Evolutionary conservation across 2,888 invertebrate species (phyloP), one percentile per base, ranked within the genome.

Genomic region (Anorthoa munda): DNA sequence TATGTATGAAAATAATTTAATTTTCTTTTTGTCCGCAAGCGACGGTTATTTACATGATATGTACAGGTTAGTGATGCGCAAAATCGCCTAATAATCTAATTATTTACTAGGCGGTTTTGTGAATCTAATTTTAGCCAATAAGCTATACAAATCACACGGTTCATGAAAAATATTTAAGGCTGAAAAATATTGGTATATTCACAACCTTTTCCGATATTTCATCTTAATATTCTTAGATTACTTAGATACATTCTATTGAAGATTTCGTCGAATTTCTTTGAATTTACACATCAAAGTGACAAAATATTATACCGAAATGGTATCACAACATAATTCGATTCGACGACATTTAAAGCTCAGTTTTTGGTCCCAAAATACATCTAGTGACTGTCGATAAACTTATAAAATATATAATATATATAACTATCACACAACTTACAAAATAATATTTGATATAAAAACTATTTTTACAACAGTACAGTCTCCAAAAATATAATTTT

Each of bases 361-460:
- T 82, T 90, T 94, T 94, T 94, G 95, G 94, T 94, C 93, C 92
- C 90, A 87, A 90, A 86, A 86, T 85, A 86, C 64, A 83, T 74
- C 84, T 84, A 83, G 74, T 81, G 82, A 77, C 84, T 84, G 55
- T 55, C 79, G 81, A 91, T 91, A 91, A 90, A 93, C 87, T 90
- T 90, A 91, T 90, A 90, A 68, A 85, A 93, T 93, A 94, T 92
- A 93, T n/a, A n/a, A n/a, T n/a, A 86, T 93, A 93, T 94, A 93
- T 92, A 88, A 82, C 87, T 94, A 94, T 94, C 94, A 94, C 94
- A 92, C 94, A 94, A 93, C 91, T 92, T 92, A 92, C 88, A 84
- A 90, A 88, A 88, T 87, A 88, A 87, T 69, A 68, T 69, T 76
- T 87, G 75, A 88, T 75, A 79, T 69, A 77, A 72, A 72, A 82